Evolutionary conservation across 2,888 invertebrate genomes (phyloP).

Genomic region (Malacosoma neustria): DNA sequence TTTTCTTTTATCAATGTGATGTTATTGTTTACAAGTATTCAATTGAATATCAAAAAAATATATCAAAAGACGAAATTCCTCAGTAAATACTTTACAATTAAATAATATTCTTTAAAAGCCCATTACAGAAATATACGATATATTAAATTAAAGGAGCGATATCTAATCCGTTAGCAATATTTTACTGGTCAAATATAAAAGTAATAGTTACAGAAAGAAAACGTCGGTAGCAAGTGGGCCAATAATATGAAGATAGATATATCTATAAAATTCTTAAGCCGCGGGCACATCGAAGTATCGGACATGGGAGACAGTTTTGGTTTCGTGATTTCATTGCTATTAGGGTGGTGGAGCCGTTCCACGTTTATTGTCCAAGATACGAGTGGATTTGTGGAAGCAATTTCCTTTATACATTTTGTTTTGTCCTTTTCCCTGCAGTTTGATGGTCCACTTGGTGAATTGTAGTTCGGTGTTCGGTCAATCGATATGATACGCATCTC

Average conservation of each 20-base stretch:
- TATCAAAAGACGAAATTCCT: too few relatives aligned
- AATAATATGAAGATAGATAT: constrained; percentile 12
- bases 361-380: constrained; percentile 74
- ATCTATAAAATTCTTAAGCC: constrained; percentile 45
- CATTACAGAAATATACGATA: not conserved
- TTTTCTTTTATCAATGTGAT: too few relatives aligned
- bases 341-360: constrained; percentile 63
- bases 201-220: not conserved
- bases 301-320: constrained; percentile 66
- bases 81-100: too few relatives aligned
- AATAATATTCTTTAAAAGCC: too few relatives aligned
- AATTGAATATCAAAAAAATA: too few relatives aligned
- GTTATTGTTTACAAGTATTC: too few relatives aligned
- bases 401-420: constrained; percentile 76
- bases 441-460: constrained; percentile 69
- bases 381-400: constrained; percentile 75
- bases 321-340: constrained; percentile 75
- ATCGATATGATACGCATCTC: constrained; percentile 63
- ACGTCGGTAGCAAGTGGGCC: not conserved
- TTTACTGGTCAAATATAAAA: not conserved
- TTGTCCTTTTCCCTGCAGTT: constrained; percentile 73
- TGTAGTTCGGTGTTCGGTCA: constrained; percentile 52
- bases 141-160: not conserved
- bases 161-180: not conserved
- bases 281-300: constrained; percentile 37